phyloP scores from a whole-genome alignment of 2,797 vertebrate species.

The Apogon talboti region DNA sequence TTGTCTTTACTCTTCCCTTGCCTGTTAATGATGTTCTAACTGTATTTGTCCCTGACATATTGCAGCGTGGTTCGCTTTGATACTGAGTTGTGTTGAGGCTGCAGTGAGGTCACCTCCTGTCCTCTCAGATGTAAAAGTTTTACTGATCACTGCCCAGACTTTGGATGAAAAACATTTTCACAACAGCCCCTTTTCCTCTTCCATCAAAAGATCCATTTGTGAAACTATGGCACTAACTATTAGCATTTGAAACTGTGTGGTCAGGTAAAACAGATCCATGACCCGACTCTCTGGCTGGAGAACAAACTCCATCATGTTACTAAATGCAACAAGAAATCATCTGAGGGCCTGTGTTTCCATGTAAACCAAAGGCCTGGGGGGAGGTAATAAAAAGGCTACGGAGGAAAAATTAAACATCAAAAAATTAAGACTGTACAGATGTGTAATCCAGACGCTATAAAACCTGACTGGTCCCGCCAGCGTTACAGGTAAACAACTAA shows the following conservation, averaged over 20 bases:
- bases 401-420: too few species aligned
- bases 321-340: constrained; percentile 30
- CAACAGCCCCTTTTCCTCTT: constrained; percentile 17
- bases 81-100: too few species aligned
- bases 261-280: constrained; percentile 26
- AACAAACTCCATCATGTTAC: constrained; percentile 25
- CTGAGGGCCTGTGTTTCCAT: constrained; percentile 9
- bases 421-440: too few species aligned
- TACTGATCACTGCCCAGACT: constrained; percentile 22
- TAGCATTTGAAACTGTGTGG: constrained; percentile 46
- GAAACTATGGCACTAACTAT: constrained; percentile 27
- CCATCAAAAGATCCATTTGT: constrained; percentile 31
- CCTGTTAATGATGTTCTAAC: too few species aligned
- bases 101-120: too few species aligned
- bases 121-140: too few species aligned
- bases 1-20: too few species aligned
- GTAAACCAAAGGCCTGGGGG: constrained; percentile 2
- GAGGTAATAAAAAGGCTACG: not conserved
- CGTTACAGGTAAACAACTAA: not conserved
- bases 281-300: constrained; percentile 39
- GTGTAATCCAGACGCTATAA: too few species aligned
- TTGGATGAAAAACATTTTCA: constrained; percentile 24
- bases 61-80: too few species aligned
- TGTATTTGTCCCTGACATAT: too few species aligned
- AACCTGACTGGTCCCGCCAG: too few species aligned